Evolutionary conservation across 1,140 invertebrate species (phyloP).

Genomic region (Argopecten irradians): DNA sequence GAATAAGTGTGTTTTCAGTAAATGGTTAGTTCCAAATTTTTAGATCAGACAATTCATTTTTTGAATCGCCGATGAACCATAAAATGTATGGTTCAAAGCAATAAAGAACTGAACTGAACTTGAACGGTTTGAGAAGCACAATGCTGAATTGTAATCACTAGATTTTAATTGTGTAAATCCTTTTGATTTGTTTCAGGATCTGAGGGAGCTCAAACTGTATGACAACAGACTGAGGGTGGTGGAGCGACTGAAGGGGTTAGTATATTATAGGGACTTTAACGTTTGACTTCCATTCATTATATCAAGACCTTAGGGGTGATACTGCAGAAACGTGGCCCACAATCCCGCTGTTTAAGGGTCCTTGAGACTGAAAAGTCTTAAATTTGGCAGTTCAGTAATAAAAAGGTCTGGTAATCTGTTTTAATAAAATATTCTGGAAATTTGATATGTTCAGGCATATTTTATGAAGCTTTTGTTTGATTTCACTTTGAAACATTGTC

Average conservation of each 20-base stretch:
- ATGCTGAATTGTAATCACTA: background rate
- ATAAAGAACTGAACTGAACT: no score
- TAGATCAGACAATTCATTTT: background rate
- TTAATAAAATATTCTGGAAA: no score
- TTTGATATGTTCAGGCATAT: no score
- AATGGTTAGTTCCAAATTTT: background rate
- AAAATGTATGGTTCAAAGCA: no score
- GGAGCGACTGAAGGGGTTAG: slow-evolving; percentile 69
- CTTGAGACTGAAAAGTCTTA: no score
- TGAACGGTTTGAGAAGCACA: background rate
- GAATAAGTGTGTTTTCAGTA: background rate
- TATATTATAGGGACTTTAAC: background rate
- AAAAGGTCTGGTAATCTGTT: no score
- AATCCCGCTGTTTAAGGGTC: no score
- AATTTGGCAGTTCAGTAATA: no score
- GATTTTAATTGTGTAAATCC: background rate
- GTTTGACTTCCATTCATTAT: background rate
- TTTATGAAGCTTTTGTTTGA: no score
- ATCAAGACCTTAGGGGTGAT: background rate
- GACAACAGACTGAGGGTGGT: slow-evolving; percentile 70
- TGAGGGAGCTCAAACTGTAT: slow-evolving; percentile 73
- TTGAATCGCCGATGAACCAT: background rate
- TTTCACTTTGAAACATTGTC: no score
- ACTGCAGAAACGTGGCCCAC: background rate
- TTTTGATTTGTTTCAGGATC: slow-evolving; percentile 58